Base-by-base conservation (phyloP, 1,140 invertebrate genomes). In the Brachystomella parvula region DNA sequence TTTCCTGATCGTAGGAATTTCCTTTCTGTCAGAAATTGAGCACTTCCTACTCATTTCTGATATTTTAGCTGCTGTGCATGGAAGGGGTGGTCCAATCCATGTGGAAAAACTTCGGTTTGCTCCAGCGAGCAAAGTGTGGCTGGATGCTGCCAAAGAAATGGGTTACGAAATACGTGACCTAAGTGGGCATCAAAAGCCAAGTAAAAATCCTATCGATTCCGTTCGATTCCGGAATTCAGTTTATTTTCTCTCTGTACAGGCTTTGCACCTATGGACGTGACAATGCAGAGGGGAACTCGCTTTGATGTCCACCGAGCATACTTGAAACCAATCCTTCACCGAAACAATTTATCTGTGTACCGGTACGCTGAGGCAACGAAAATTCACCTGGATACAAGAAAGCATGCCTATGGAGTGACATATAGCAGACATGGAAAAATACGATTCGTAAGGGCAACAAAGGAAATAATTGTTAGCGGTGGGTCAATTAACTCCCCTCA, bases 401-500 rank as follows among this genome's bases (percentile, higher is more conserved):
- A 24, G 6, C 49, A 53, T 24, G 49, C 49, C 21, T 67, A 67
- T 3, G 72, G 70, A 2, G 68, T 73, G 1, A 59, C 70, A n/a
- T 70, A 66, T 49, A 35, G 53, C 12, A 17, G 61, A 35, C 53
- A 66, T 24, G 69, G 71, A 0, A 31, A 64, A 15, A 71, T 21
- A 44, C 56, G 57, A 2, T 70, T 47, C 21, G 69, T 64, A 0
- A 49, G 33, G 6, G 69, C 74, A 0, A 63, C 15, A 21, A 76
- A 76, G 63, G 77, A 78, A 71, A 71, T 77, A 0, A 74, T 68
- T 17, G 28, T 68, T 32, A 63, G 61, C 1, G 78, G 75, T 12
- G 79, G 79, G 6, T 71, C 75, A 0, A 69, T 80, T 15, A 73
- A 73, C 28, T 74, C 75, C 1, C 76, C 79, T 2, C 26, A 62